Evolutionary conservation across 92 coral and sea anemone genomes (phyloP).

Genomic region (Heteractis magnifica): DNA sequence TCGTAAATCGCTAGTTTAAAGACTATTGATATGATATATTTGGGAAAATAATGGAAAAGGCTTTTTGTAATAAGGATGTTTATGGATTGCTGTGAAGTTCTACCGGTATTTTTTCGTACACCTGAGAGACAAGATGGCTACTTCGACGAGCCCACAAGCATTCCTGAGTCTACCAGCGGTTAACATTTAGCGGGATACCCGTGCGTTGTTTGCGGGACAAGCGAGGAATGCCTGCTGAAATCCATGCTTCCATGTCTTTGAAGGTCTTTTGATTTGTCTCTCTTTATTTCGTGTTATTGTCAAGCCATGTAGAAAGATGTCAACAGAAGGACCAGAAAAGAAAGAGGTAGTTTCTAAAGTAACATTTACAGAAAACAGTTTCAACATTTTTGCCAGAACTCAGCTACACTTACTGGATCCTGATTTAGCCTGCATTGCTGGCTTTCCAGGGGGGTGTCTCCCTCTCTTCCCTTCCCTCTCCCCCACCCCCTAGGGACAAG

Average conservation of each 20-base stretch:
- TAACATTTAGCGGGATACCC: background rate
- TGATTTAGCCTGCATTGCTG: too few species aligned
- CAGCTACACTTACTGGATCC: background rate
- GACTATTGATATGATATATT: background rate
- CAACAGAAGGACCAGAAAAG: background rate
- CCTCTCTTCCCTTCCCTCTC: too few species aligned
- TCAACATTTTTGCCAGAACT: background rate
- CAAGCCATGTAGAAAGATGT: slow-evolving; percentile 14
- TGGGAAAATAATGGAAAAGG: background rate
- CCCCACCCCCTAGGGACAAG: background rate
- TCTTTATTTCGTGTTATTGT: background rate
- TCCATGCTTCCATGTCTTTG: background rate
- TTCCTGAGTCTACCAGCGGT: slow-evolving; percentile 14
- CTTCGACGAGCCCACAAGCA: slow-evolving; percentile 16
- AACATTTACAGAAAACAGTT: background rate
- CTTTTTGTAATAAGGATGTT: slow-evolving; percentile 13
- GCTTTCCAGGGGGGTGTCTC: too few species aligned
- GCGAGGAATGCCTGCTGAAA: slow-evolving; percentile 22
- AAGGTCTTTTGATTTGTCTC: background rate
- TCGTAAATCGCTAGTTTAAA: slow-evolving; percentile 33
- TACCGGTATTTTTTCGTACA: slow-evolving; percentile 19
- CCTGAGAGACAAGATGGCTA: slow-evolving; percentile 15
- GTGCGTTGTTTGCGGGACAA: background rate
- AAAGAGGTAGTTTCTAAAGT: slow-evolving; percentile 4
- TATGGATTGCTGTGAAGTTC: slow-evolving; percentile 18